Evolutionary conservation across 2,113 vertebrate species (phyloP).

Genomic region (Calonectris borealis): DNA sequence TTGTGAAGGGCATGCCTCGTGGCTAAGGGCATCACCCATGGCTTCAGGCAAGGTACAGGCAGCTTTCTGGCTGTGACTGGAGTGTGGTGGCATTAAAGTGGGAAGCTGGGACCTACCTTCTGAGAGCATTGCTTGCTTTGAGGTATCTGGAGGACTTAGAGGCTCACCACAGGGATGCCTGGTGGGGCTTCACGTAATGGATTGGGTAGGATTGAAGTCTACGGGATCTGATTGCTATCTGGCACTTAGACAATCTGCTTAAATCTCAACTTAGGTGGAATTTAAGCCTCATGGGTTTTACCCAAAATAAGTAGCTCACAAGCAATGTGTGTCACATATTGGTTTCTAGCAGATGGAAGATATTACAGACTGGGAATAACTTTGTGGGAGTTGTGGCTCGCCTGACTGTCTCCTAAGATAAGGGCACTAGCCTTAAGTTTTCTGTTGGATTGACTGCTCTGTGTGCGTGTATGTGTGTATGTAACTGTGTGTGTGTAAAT

Average conservation of each 20-base stretch:
- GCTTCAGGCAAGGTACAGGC: not conserved
- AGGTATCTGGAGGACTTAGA: not conserved
- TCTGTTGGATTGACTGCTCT: constrained; percentile 35
- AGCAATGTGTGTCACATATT: not conserved
- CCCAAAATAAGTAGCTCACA: constrained; percentile 32
- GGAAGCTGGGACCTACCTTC: not conserved
- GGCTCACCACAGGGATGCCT: not conserved
- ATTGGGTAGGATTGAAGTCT: not conserved
- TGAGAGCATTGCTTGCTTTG: not conserved
- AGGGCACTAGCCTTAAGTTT: constrained; percentile 35
- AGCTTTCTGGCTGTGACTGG: not conserved
- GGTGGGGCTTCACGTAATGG: not conserved
- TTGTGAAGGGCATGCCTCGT: accelerated
- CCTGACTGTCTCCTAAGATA: constrained; percentile 43
- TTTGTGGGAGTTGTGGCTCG: constrained; percentile 40
- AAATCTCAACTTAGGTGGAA: not conserved
- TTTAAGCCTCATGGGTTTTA: constrained; percentile 15
- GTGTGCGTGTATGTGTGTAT: not conserved
- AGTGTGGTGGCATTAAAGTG: not conserved
- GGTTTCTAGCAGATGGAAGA: constrained; percentile 51
- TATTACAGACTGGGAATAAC: constrained; percentile 21
- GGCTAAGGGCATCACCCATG: not conserved
- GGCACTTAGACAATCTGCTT: not conserved
- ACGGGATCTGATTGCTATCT: not conserved
- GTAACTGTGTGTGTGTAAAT: constrained; percentile 36